Base-by-base conservation (phyloP, 2,888 invertebrate species). In the Aproaerema taeniolella region DNA sequence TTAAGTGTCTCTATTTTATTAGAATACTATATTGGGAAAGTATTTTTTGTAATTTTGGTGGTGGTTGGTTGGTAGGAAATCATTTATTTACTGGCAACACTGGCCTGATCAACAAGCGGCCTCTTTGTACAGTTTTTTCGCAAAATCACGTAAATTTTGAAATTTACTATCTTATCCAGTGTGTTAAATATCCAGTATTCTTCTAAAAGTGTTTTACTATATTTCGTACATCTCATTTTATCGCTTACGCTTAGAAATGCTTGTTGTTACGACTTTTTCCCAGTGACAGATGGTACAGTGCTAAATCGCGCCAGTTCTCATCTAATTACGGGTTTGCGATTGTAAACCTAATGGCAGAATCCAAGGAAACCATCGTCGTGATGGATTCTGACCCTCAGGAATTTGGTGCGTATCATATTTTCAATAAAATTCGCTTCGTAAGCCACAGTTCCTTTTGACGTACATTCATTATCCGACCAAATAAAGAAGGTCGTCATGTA, bases 51-150 rank as follows among this genome's bases (percentile, higher is more conserved):
- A 6, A 20, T 20, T 20, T 20, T 20, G 20, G 20, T 26, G 24
- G 26, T 31, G 11, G 17, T 39, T 14, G 32, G 10, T 13, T 30
- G n/a, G 3, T 8, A 30, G 11, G n/a, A 11, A 3, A 9, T 4
- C 3, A 12, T 3, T 20, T 12, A n/a, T 25, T 31, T n/a, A 17
- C 45, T 73, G 59, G 75, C 63, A 79, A 70, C 74, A 64, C 62
- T 54, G 45, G 53, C 55, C 67, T 67, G 72, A 81, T 81, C 82
- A 82, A 82, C 82, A 81, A 81, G 82, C 82, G 73, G 74, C 53
- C 45, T 51, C 45, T 53, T 56, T 54, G 51, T 45, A 43, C 52
- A 47, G 55, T 44, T 41, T 54, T 54, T 56, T 61, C 42, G 55
- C 52, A 58, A 64, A 50, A 37, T 45, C 26, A n/a, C 24, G 26